Percentiles rank a stretch among this genome's conserved stretches.
phyloP scores from a whole-genome alignment of 2,797 vertebrate species.

The Brachyrhaphis roseni region DNA sequence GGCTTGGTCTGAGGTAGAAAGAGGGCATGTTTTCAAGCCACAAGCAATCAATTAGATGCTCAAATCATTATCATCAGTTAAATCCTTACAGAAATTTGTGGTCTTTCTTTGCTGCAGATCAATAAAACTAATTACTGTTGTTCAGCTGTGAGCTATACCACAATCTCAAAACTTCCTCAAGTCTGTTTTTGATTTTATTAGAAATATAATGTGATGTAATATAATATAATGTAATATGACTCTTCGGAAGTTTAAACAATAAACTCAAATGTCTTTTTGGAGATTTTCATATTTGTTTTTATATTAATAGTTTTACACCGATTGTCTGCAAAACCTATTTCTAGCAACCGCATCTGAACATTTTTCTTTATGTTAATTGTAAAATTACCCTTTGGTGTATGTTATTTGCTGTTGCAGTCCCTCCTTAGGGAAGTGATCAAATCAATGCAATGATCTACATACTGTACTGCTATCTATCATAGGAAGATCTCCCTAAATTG shows the following conservation, averaged over 20 bases:
- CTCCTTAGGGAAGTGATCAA: background rate
- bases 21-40: background rate
- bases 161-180: background rate
- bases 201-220: background rate
- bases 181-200: background rate
- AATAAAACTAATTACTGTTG: background rate
- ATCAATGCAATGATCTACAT: background rate
- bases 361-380: background rate
- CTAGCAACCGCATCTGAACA: background rate
- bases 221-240: no score
- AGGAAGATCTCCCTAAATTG: background rate
- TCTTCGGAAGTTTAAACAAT: background rate
- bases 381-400: background rate
- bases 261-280: background rate
- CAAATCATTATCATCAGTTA: background rate
- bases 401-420: background rate
- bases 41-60: background rate
- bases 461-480: background rate
- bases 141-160: background rate
- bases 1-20: background rate
- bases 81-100: background rate
- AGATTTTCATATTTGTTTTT: background rate
- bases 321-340: background rate
- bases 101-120: background rate
- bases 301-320: background rate